phyloP scores from a whole-genome alignment of 2,113 vertebrate genomes.

The Sinocyclocheilus grahami region DNA sequence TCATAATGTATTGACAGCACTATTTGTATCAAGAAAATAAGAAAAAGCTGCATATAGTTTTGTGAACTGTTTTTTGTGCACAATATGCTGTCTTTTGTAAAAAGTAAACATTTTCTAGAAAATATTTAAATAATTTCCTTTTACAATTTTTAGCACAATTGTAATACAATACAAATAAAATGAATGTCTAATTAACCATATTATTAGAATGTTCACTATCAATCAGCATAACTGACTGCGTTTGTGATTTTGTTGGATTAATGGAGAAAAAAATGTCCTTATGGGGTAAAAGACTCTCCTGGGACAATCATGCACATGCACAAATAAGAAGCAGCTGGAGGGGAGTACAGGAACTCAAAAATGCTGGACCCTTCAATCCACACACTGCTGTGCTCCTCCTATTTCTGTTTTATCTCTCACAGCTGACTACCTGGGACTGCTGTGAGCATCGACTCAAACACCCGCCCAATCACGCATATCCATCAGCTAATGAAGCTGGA shows the following conservation, averaged over 20 bases:
- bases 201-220: conserved; percentile 1
- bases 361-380: not conserved
- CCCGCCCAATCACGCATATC: not conserved
- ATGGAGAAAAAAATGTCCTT: conserved; percentile 11
- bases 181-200: conserved; percentile 10
- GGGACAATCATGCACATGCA: not conserved
- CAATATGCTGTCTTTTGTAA: not conserved
- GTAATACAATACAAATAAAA: not conserved
- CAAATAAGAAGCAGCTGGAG: conserved; percentile 24
- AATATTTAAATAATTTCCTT: not conserved
- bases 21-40: too few species aligned
- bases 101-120: not conserved
- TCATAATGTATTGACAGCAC: not conserved
- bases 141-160: not conserved
- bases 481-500: not conserved
- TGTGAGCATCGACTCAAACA: not conserved
- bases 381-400: not conserved
- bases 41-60: too few species aligned
- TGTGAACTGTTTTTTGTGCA: too few species aligned
- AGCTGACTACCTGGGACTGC: conserved; percentile 1
- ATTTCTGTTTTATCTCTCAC: conserved; percentile 12
- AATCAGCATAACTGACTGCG: not conserved
- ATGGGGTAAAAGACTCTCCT: not conserved
- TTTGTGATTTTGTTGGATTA: not conserved
- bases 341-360: conserved; percentile 3